Evolutionary conservation across 23 tunicate genomes (phyloP).

Genomic region (Halocynthia roretzi): DNA sequence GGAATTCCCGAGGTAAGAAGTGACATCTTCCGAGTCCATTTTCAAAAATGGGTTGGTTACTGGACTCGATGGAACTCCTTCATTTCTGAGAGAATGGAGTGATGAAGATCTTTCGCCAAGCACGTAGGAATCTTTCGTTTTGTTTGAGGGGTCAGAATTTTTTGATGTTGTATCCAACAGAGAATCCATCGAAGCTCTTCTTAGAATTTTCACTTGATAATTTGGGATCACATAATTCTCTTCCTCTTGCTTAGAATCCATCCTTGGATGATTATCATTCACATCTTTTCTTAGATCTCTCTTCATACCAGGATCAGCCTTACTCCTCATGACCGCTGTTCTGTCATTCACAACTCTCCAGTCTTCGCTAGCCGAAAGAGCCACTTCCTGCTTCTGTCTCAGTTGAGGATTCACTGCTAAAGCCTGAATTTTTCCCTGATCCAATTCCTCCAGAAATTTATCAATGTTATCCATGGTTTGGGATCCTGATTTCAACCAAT

Average conservation of each 20-base stretch:
- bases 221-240: too few species aligned
- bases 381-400: not conserved
- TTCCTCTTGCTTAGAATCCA: too few species aligned
- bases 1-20: not conserved
- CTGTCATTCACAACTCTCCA: not conserved
- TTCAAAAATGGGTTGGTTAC: slow-evolving; percentile 1
- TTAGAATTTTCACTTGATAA: too few species aligned
- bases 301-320: too few species aligned
- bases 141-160: too few species aligned
- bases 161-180: too few species aligned
- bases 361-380: not conserved
- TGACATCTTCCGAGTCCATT: slow-evolving; percentile 18
- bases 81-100: not conserved
- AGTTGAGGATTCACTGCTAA: too few species aligned
- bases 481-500: not conserved
- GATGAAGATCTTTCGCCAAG: not conserved
- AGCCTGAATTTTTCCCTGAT: not conserved
- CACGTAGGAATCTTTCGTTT: too few species aligned
- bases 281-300: too few species aligned
- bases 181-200: too few species aligned
- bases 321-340: too few species aligned
- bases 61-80: not conserved
- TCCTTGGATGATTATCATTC: too few species aligned
- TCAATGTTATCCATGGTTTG: slow-evolving; percentile 1
- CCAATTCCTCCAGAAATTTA: slow-evolving; percentile 5